Evolutionary conservation across 1,140 invertebrate species (phyloP).

Genomic region (Zeugodacus cucurbitae): DNA sequence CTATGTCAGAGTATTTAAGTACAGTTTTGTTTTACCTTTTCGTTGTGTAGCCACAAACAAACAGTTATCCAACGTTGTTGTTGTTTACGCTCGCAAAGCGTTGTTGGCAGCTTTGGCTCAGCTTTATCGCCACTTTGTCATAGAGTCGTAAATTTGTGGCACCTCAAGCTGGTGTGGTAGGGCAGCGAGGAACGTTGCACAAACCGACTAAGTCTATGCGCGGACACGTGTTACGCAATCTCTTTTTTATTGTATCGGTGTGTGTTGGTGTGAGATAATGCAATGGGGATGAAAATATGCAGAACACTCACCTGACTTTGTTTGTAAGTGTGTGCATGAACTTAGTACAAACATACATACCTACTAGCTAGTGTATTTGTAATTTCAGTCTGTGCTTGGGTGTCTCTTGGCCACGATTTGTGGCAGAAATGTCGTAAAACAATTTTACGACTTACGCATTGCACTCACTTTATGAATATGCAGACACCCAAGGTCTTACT

Average conservation of each 20-base stretch:
- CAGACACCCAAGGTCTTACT: not conserved
- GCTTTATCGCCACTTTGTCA: not conserved
- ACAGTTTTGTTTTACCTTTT: not conserved
- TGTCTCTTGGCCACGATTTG: not conserved
- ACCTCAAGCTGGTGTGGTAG: not conserved
- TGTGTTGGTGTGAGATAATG: not conserved
- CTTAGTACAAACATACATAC: too few species aligned
- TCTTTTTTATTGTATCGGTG: not conserved
- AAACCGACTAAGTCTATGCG: not conserved
- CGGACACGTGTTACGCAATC: slow-evolving; percentile 1
- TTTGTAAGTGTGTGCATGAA: not conserved
- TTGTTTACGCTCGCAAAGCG: not conserved
- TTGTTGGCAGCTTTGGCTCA: not conserved
- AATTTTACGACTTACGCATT: slow-evolving; percentile 15
- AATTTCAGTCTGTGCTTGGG: not conserved
- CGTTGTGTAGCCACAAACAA: not conserved
- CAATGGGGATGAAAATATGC: not conserved
- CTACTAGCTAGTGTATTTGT: not conserved
- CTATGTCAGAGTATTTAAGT: not conserved
- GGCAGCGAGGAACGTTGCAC: not conserved
- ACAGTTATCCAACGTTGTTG: not conserved
- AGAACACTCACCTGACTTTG: not conserved
- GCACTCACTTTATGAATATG: slow-evolving; percentile 13
- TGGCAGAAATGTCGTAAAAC: slow-evolving; percentile 11
- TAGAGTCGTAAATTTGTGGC: not conserved